phyloP scores from a whole-genome alignment of 2,113 vertebrate genomes.

The Capreolus pygargus region DNA sequence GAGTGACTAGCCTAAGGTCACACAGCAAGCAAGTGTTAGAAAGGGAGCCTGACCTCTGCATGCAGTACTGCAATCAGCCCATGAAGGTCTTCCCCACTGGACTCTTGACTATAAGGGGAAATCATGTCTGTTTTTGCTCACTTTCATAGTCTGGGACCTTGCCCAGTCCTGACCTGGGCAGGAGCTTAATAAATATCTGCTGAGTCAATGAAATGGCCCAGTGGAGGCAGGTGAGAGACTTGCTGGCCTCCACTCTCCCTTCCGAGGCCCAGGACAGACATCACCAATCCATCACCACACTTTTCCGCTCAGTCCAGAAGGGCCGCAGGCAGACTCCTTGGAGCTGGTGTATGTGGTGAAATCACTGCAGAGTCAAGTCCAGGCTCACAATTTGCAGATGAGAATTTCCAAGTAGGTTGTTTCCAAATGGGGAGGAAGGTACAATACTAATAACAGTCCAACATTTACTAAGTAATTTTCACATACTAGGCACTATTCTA shows the following conservation, averaged over 20 bases:
- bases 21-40: background rate
- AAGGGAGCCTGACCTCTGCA: background rate
- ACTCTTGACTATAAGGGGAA: background rate
- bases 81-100: background rate
- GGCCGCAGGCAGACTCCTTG: background rate
- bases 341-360: background rate
- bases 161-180: background rate
- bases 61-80: background rate
- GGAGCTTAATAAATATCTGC: background rate
- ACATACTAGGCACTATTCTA: background rate
- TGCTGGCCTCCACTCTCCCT: background rate
- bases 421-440: background rate
- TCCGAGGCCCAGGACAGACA: background rate
- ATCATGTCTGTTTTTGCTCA: background rate
- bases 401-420: background rate
- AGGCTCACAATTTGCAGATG: background rate
- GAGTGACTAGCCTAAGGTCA: background rate
- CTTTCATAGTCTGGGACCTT: background rate
- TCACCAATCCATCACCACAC: background rate
- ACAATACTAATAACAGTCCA: background rate
- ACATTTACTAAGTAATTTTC: background rate
- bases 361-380: background rate
- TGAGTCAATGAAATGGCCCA: background rate
- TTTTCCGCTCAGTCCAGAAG: background rate
- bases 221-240: background rate